Base-by-base conservation (phyloP, 2,888 invertebrate species). In the Eubasilissa splendida region DNA sequence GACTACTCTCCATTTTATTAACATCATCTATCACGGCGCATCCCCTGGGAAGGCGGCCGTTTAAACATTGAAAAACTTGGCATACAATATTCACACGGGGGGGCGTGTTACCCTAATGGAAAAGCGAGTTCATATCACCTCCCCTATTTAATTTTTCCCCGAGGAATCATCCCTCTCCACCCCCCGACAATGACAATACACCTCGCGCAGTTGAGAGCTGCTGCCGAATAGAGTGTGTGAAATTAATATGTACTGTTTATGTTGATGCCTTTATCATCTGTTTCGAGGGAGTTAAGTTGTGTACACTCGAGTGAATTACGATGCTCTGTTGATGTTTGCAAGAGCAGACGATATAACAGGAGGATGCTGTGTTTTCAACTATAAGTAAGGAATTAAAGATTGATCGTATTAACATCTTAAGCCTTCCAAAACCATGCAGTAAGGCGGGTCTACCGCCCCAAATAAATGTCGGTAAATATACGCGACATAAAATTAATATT, bases 41-140 rank as follows among this genome's bases (percentile, higher is more conserved):
- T 14, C 60, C n/a, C 68, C 31, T 31, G 7, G 66, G 68, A 52
- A 70, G 52, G 59, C 53, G 50, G 75, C 42, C 77, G 73, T 71
- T 76, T 77, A 77, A 77, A 76, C 73, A 79, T 81, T 58, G 79
- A 79, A 83, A 82, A 81, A 81, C 74, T 79, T 77, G 80, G 73
- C 81, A 83, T 83, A 65, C 68, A 83, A 81, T 81, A 83, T 83
- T 83, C 83, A 81, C 83, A 83, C 81, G 81, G 58, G 42, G 42
- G 56, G 50, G 52, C 80, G 66, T 80, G 82, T 80, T 77, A 77
- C 75, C 59, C 77, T 80, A 82, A 82, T 82, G 80, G 82, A 80
- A 80, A 68, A 77, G 82, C 79, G 80, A 81, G 77, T 77, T 81
- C 60, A 75, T 60, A 77, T 66, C 71, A 77, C 74, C 56, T 71